Evolutionary conservation across 2,797 vertebrate genomes (phyloP), one percentile per base, ranked within the genome.

Genomic region (Bradypodion pumilum): DNA sequence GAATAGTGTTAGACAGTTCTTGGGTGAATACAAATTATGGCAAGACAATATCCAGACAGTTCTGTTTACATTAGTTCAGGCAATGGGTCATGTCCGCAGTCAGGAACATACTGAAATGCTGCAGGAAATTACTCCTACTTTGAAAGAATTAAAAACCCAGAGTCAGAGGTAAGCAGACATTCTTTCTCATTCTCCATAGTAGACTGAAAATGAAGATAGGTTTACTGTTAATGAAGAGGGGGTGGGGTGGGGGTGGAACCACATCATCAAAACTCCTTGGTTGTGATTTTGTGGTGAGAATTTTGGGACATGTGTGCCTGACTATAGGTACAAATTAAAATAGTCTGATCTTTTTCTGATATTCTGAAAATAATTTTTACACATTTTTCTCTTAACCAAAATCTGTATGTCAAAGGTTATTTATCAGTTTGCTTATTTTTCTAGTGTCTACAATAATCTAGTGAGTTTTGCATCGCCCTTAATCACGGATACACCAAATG

Each of bases 21-120:
- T 99, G 93, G 94, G 97, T 0, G 98, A 99, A 95, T 99, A 99
- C 95, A 99, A 99, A 91, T 98, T 97, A 0, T 99, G 99, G 99
- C 99, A 99, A 91, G 98, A 99, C 95, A 99, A 98, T 94, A 97
- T 99, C 94, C 99, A 99, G 96, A 97, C 98, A 6, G 98, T 98
- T 87, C 91, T 99, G 80, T 99, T 99, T 94, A 99, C 98, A 0
- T 96, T 99, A 91, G 97, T 99, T 83, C 98, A 99, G 94, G 97
- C 98, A 89, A 98, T 98, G 69, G 98, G 98, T 80, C 98, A 99
- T 94, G 96, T 97, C 2, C 97, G 97, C 89, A 98, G 93, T 95
- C 97, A 97, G 84, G 98, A 99, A 92, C 98, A 99, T 49, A 94
- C 96, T 40, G 98, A 99, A 88, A 97, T 99, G 91, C 96, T 99